phyloP scores from a whole-genome alignment of 2,113 vertebrate species.

The Grammomys surdaster region DNA sequence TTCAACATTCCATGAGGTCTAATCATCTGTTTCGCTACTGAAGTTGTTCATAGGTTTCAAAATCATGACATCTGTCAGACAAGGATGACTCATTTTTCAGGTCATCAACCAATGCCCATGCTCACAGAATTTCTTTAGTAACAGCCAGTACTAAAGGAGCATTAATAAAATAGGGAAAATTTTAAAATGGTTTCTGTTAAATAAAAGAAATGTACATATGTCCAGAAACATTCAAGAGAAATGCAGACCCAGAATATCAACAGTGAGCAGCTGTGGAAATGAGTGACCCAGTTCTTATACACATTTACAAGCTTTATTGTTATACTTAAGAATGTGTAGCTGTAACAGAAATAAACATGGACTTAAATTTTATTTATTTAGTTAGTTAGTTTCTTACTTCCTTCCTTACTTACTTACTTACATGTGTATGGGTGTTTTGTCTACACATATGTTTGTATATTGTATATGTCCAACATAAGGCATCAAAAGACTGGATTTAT shows the following conservation, averaged over 20 bases:
- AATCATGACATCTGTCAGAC: not conserved
- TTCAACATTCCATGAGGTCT: not conserved
- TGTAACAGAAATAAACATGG: conserved; percentile 10
- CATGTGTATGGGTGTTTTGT: not conserved
- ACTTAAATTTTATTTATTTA: not conserved
- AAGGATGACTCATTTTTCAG: not conserved
- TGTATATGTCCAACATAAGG: not conserved
- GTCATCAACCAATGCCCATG: not conserved
- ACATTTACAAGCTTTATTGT: not conserved
- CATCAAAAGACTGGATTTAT: not conserved
- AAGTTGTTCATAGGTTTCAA: not conserved
- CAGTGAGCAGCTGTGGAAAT: not conserved
- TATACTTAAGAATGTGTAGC: not conserved
- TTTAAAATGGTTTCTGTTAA: conserved; percentile 36
- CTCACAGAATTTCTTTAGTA: not conserved
- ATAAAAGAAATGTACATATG: not conserved
- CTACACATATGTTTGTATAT: not conserved
- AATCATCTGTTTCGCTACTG: not conserved
- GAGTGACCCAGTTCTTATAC: not conserved
- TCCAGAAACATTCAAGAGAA: conserved; percentile 22
- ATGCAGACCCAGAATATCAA: not conserved
- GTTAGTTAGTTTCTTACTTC: not conserved
- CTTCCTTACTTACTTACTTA: not conserved
- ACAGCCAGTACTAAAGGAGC: not conserved
- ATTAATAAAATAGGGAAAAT: not conserved